Conservation (phyloP, 2,888 invertebrate genomes). For the Himalopsyche japonica region DNA sequence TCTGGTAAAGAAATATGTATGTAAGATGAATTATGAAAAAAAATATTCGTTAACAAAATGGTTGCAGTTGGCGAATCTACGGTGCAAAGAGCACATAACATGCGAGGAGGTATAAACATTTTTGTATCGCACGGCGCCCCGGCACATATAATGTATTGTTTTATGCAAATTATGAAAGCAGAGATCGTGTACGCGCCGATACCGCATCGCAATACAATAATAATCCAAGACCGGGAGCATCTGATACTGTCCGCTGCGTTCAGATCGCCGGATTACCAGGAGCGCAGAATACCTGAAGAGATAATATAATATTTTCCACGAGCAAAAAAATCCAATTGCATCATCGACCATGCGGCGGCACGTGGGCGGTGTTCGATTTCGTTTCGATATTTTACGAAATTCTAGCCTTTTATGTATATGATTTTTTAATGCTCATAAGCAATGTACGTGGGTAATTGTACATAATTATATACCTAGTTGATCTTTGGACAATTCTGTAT, state of each 20-base stretch:
- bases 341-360: not conserved
- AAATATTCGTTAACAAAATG: not conserved
- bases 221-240: constrained; percentile 38
- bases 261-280: constrained; percentile 20
- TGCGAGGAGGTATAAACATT: constrained; percentile 9
- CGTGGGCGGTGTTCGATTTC: not conserved
- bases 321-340: not conserved
- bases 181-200: constrained; percentile 27
- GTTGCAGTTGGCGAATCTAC: not conserved
- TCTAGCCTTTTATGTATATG: not conserved
- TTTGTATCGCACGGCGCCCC: constrained; percentile 24
- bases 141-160: constrained; percentile 26
- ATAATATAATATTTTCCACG: not conserved
- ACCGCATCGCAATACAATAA: constrained; percentile 4
- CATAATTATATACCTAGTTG: not conserved
- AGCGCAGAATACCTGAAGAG: not conserved
- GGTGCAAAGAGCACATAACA: not conserved
- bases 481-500: not conserved
- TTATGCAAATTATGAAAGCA: constrained; percentile 29
- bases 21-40: too few relatives aligned
- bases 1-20: too few relatives aligned
- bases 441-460: not conserved
- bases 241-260: constrained; percentile 27
- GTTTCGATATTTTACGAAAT: not conserved
- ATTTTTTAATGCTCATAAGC: not conserved